These are phyloP conservation scores for Megaceryle torquata DNA, from an alignment of 2,113 vertebrate genomes.

Conservation along the genomic window DNA sequence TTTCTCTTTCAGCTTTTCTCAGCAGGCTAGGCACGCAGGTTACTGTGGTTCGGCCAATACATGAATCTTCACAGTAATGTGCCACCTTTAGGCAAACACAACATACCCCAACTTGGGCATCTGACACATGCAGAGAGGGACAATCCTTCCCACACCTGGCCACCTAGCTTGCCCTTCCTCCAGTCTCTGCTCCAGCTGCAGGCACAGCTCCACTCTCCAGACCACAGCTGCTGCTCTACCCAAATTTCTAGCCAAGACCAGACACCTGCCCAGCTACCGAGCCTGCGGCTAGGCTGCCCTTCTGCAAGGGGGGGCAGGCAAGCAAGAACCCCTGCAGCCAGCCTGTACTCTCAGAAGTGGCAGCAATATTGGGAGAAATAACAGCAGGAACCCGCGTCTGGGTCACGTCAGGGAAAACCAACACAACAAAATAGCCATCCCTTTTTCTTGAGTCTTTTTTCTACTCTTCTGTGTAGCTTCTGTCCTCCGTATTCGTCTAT, in stretches of 20 bases:
- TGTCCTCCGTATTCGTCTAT: fast-evolving
- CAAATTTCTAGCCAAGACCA: not conserved
- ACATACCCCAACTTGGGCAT: fast-evolving
- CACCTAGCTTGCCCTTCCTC: fast-evolving
- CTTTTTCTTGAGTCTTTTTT: not conserved
- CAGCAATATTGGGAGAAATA: not conserved
- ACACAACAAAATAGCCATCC: not conserved
- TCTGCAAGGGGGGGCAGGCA: not conserved
- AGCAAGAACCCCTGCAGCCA: not conserved
- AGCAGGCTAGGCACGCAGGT: not conserved
- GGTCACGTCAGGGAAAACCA: not conserved
- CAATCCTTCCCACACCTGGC: not conserved
- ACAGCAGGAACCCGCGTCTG: not conserved
- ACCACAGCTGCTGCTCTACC: not conserved
- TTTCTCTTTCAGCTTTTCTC: slow-evolving; percentile 1
- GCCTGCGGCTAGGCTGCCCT: not conserved
- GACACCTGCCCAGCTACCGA: fast-evolving
- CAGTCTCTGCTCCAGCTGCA: not conserved
- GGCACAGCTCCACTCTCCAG: not conserved
- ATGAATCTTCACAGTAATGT: too few species aligned
- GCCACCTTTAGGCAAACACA: not conserved
- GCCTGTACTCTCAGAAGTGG: fast-evolving
- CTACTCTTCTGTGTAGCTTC: not conserved
- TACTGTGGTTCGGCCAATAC: too few species aligned
- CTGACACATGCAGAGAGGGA: not conserved